Conservation (phyloP, 2,797 vertebrate species). For the Pelobates cultripes region DNA sequence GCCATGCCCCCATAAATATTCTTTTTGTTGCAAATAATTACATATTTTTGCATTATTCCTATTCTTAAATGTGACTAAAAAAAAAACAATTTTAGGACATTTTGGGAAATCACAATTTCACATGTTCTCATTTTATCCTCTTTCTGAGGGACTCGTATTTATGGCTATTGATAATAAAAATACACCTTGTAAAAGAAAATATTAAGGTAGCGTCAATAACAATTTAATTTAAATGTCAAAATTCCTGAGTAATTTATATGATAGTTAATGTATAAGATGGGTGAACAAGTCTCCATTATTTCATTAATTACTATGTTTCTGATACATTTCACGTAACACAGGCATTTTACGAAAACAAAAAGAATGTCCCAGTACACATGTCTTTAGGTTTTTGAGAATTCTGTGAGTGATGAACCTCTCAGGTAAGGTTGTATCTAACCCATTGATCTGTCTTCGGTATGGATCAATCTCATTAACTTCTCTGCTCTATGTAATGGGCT, state of each 20-base stretch:
- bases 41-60: too few species aligned
- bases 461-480: conserved; percentile 69
- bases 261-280: neutral
- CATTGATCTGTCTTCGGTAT: conserved; percentile 66
- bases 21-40: too few species aligned
- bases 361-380: conserved; percentile 39
- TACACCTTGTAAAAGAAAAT: too few species aligned
- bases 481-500: conserved; percentile 62
- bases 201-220: too few species aligned
- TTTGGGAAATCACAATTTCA: too few species aligned
- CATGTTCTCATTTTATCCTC: too few species aligned
- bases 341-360: conserved; percentile 40
- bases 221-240: neutral
- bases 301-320: neutral
- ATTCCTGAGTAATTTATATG: neutral
- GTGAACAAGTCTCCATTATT: conserved; percentile 8
- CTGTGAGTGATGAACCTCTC: conserved; percentile 68
- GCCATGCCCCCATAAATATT: too few species aligned
- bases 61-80: too few species aligned
- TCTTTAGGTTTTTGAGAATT: conserved; percentile 61
- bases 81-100: too few species aligned
- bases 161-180: too few species aligned
- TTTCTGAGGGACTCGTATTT: too few species aligned
- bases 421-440: conserved; percentile 62
- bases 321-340: conserved; percentile 27